These are phyloP conservation scores for Drosophila picticornis DNA, from an alignment of 2,888 invertebrate genomes.

Conservation along the genomic window DNA sequence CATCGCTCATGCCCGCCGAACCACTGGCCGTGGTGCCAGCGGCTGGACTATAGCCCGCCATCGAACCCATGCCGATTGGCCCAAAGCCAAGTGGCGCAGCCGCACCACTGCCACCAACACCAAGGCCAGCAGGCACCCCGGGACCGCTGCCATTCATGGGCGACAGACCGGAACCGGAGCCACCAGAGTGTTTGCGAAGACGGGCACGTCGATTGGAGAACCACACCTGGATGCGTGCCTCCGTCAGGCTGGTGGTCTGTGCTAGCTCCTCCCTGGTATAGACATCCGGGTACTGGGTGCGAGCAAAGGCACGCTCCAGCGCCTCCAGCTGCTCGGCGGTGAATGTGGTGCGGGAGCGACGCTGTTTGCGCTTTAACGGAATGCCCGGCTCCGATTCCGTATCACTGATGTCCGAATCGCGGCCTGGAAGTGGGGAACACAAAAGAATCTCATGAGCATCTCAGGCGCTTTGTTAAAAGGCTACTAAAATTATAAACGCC, in stretches of 20 bases:
- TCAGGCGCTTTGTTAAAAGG: constrained; percentile 59
- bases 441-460: constrained; percentile 22
- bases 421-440: constrained; percentile 67
- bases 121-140: constrained; percentile 33
- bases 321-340: constrained; percentile 96
- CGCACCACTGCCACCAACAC: constrained; percentile 51
- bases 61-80: constrained; percentile 82
- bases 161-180: constrained; percentile 78
- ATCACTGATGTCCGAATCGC: constrained; percentile 90
- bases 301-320: constrained; percentile 94
- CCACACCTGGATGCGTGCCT: constrained; percentile 98
- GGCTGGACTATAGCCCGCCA: constrained; percentile 84
- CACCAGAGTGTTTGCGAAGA: constrained; percentile 91
- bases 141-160: constrained; percentile 72
- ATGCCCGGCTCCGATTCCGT: constrained; percentile 97
- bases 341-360: constrained; percentile 96
- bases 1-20: constrained; percentile 74
- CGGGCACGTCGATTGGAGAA: constrained; percentile 98
- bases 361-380: constrained; percentile 94
- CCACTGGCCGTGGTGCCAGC: constrained; percentile 81
- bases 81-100: constrained; percentile 81
- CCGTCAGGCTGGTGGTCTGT: constrained; percentile 93
- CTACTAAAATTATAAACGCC: constrained; percentile 78
- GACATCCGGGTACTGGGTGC: constrained; percentile 98
- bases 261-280: constrained; percentile 97